Percentiles rank a stretch among this genome's conserved stretches.
Conservation (phyloP, 2,888 invertebrate species). For the Emmelina monodactyla region DNA sequence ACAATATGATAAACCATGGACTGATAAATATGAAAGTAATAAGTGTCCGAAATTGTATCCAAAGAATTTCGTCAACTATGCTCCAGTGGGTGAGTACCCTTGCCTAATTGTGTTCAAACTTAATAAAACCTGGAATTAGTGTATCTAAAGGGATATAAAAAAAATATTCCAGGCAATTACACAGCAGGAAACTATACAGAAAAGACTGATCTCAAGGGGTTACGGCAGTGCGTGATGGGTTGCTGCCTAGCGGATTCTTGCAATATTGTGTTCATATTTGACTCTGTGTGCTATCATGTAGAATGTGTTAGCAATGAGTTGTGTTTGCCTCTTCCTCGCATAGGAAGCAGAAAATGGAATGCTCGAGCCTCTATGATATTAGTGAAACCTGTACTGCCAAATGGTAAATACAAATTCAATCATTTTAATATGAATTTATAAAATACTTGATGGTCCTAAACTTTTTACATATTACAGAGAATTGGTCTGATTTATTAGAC, state of each 20-base stretch:
- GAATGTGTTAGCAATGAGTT: constrained; percentile 74
- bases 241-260: constrained; percentile 74
- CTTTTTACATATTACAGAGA: constrained; percentile 35
- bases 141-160: too few relatives aligned
- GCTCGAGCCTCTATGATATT: constrained; percentile 78
- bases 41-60: constrained; percentile 64
- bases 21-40: constrained; percentile 54
- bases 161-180: constrained; percentile 59
- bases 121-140: too few relatives aligned
- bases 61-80: constrained; percentile 61
- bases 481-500: constrained; percentile 57
- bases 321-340: constrained; percentile 72
- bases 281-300: constrained; percentile 79
- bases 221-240: constrained; percentile 71
- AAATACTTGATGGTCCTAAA: too few relatives aligned
- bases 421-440: background rate
- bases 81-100: constrained; percentile 66
- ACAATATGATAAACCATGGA: constrained; percentile 53
- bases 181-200: constrained; percentile 70
- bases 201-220: constrained; percentile 52
- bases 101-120: too few relatives aligned
- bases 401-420: constrained; percentile 37
- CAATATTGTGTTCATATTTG: constrained; percentile 81
- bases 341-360: constrained; percentile 55
- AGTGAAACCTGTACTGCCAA: constrained; percentile 72